These are phyloP conservation scores for Paramuricea clavata DNA, from an alignment of 92 coral and sea anemone species.

Conservation along the genomic window DNA sequence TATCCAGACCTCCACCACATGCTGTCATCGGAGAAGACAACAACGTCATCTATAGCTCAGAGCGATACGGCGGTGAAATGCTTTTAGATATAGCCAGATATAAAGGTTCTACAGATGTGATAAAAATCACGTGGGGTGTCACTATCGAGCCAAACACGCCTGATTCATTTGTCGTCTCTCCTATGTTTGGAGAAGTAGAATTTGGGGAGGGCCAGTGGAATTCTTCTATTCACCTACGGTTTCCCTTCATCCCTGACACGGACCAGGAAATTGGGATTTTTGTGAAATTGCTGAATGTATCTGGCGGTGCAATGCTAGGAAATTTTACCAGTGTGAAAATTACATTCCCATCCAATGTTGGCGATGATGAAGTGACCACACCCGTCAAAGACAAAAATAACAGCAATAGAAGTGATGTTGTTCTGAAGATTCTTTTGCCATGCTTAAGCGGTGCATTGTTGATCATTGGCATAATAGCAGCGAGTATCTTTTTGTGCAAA, in stretches of 20 bases:
- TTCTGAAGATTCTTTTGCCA: slow-evolving; percentile 7
- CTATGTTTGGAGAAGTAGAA: slow-evolving; percentile 70
- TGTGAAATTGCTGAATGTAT: background rate
- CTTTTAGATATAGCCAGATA: slow-evolving; percentile 83
- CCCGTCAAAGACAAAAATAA: too few species aligned
- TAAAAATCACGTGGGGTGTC: slow-evolving; percentile 81
- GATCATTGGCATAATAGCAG: background rate
- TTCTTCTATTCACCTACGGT: slow-evolving; percentile 64
- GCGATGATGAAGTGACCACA: background rate
- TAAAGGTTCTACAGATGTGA: slow-evolving; percentile 84
- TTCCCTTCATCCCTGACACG: slow-evolving; percentile 43
- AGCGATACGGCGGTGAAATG: slow-evolving; percentile 65
- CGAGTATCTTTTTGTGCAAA: background rate
- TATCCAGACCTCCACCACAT: background rate
- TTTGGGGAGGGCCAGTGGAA: slow-evolving; percentile 89
- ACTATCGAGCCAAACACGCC: slow-evolving; percentile 64
- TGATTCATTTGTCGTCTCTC: slow-evolving; percentile 68
- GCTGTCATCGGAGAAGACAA: slow-evolving; percentile 75
- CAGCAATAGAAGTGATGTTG: background rate
- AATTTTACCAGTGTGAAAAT: slow-evolving; percentile 27
- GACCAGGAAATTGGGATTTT: background rate
- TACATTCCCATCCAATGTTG: background rate
- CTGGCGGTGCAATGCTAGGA: slow-evolving; percentile 40
- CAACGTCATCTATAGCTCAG: slow-evolving; percentile 67
- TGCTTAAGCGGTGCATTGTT: background rate